Base-by-base conservation (phyloP, 1,140 invertebrate species). In the Pomacea maculata region DNA sequence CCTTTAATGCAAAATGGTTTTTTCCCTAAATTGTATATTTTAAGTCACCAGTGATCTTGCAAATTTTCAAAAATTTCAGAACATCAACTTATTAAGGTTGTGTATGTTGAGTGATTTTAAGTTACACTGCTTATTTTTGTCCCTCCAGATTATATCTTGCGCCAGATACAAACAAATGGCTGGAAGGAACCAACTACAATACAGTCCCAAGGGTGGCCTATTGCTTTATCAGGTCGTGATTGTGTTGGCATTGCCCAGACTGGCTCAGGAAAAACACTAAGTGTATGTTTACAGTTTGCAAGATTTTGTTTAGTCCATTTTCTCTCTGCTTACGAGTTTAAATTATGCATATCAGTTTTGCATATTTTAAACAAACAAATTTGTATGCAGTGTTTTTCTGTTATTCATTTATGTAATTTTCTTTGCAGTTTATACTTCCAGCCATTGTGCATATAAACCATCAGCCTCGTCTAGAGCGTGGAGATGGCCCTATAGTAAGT, bases 361-460 rank as follows among this genome's bases (percentile, higher is more conserved):
- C 34, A 45, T 45, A 45, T 45, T 45, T 45, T 45, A 45, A 45
- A 6, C 34, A 45, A 45, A 45, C 34, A 45, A 45, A 45, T 6
- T 25, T 45, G 34, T 45, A 45, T 45, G 34, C 34, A 14, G 3
- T 61, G 15, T 61, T 14, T 8, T 14, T 61, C 57, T 61, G 11
- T 61, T 61, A 17, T 61, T 11, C 11, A 17, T 61, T 61, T 0
- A 9, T 9, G 8, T 61, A 61, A 71, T 80, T 76, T 73, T 79
- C 82, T 80, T 87, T 88, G 70, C 85, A 90, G 92, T 95, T 94
- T 85, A 93, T 94, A 61, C 86, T 95, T 68, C 94, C 94, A 70
- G 93, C 93, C n/a, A 96, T 98, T 90, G 95, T 99, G 34, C 97
- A 99, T 88, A 98, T 98, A 79, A 96, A 96, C 86, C 94, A 97